A percentile compares a stretch with the other conserved stretches of the same genome.
Evolutionary conservation across 2,888 invertebrate species (phyloP).

Genomic region (Plagiodera versicolora): DNA sequence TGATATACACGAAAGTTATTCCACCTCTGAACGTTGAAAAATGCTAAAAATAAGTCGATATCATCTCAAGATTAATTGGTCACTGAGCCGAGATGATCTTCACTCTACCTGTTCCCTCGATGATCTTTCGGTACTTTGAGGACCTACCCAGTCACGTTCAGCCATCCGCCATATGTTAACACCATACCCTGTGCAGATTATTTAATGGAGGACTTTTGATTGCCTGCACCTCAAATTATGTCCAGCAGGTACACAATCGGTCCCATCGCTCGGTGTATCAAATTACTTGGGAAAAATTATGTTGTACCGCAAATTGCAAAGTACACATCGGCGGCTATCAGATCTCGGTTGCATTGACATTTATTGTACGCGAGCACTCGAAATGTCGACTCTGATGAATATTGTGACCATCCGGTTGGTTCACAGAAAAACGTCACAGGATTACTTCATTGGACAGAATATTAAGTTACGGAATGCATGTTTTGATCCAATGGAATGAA

Average conservation of each 20-base stretch:
- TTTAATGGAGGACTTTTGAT: slow-evolving; percentile 27
- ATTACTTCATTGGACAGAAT: not conserved
- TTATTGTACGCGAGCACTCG: slow-evolving; percentile 53
- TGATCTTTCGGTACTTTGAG: not conserved
- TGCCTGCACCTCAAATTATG: slow-evolving; percentile 21
- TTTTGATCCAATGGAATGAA: too few species aligned
- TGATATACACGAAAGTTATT: too few species aligned
- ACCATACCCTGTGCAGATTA: slow-evolving; percentile 23
- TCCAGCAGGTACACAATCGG: slow-evolving; percentile 22
- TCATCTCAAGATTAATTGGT: not conserved
- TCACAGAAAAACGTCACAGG: not conserved
- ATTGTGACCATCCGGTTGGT: not conserved
- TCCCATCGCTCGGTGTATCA: slow-evolving; percentile 19
- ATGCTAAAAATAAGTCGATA: not conserved
- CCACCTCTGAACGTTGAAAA: too few species aligned
- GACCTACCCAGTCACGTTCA: not conserved
- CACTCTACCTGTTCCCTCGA: not conserved
- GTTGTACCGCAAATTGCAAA: not conserved
- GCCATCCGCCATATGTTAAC: slow-evolving; percentile 35
- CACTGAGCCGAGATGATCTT: not conserved
- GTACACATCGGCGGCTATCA: not conserved
- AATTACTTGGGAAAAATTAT: slow-evolving; percentile 25
- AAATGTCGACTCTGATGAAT: slow-evolving; percentile 40
- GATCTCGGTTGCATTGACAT: slow-evolving; percentile 49
- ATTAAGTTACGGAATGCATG: not conserved